These are phyloP conservation scores for Ciona savignyi DNA, from an alignment of 23 tunicate species.

Conservation along the genomic window DNA sequence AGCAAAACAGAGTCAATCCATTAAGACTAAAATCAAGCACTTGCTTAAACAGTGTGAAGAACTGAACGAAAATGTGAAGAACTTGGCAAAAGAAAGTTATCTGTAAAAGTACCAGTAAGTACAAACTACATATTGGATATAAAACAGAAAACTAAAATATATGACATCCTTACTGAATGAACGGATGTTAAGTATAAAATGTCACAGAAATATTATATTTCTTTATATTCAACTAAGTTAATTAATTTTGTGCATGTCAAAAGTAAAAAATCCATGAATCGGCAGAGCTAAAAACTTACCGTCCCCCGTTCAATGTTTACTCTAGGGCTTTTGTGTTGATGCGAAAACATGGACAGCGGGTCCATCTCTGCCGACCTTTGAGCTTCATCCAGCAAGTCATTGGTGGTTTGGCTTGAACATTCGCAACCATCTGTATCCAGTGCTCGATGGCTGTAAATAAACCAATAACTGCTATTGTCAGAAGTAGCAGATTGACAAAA, in stretches of 20 bases:
- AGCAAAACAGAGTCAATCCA: constrained; percentile 1
- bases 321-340: background rate
- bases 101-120: background rate
- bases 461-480: background rate
- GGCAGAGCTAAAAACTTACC: no score
- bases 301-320: background rate
- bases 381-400: background rate
- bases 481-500: no score
- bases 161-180: no score
- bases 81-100: background rate
- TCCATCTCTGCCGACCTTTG: background rate
- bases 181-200: no score
- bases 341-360: background rate
- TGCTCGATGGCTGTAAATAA: background rate
- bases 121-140: no score
- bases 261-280: no score
- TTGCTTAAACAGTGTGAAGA: background rate
- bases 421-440: background rate
- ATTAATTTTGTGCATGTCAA: background rate
- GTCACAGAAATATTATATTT: no score
- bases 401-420: background rate
- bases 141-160: no score
- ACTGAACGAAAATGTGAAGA: background rate
- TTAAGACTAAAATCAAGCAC: background rate
- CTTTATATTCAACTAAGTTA: background rate